Percentiles rank a stretch among this genome's conserved stretches.
Evolutionary conservation across 2,797 vertebrate species (phyloP).

Genomic region (Hippoglossus hippoglossus): DNA sequence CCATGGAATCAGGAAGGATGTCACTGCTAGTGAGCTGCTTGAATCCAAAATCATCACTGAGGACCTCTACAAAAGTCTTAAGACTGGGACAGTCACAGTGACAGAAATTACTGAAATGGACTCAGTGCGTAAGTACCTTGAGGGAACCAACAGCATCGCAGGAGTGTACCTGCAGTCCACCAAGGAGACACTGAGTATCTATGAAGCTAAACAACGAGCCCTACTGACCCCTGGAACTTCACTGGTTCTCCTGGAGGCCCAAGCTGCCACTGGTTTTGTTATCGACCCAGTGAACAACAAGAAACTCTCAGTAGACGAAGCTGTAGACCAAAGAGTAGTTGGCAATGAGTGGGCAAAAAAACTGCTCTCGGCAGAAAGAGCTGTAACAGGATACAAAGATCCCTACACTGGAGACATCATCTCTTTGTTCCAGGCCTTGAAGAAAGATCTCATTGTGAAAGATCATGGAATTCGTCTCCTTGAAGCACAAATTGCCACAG

Average conservation of each 20-base stretch:
- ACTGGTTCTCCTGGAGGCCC: slow-evolving; percentile 80
- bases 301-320: slow-evolving; percentile 89
- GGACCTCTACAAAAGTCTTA: slow-evolving; percentile 58
- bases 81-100: slow-evolving; percentile 71
- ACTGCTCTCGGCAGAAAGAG: slow-evolving; percentile 80
- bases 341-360: slow-evolving; percentile 87
- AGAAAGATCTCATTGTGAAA: slow-evolving; percentile 86
- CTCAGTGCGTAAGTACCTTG: slow-evolving; percentile 74
- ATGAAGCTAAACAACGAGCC: slow-evolving; percentile 69
- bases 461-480: slow-evolving; percentile 88
- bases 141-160: slow-evolving; percentile 80
- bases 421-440: slow-evolving; percentile 90
- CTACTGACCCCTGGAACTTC: slow-evolving; percentile 80
- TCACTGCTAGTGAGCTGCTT: slow-evolving; percentile 69
- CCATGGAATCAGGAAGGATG: slow-evolving; percentile 66
- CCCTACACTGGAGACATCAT: slow-evolving; percentile 85
- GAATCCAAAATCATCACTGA: slow-evolving; percentile 73
- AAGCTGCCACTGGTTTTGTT: slow-evolving; percentile 83
- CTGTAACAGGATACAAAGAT: slow-evolving; percentile 77
- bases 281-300: slow-evolving; percentile 83
- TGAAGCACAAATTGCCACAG: slow-evolving; percentile 90
- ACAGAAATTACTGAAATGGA: slow-evolving; percentile 77
- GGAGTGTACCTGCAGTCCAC: slow-evolving; percentile 81
- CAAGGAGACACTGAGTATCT: slow-evolving; percentile 77
- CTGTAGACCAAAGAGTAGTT: slow-evolving; percentile 78